These are phyloP conservation scores for Laterallus jamaicensis DNA, from an alignment of 2,113 vertebrate genomes.

Conservation along the genomic window DNA sequence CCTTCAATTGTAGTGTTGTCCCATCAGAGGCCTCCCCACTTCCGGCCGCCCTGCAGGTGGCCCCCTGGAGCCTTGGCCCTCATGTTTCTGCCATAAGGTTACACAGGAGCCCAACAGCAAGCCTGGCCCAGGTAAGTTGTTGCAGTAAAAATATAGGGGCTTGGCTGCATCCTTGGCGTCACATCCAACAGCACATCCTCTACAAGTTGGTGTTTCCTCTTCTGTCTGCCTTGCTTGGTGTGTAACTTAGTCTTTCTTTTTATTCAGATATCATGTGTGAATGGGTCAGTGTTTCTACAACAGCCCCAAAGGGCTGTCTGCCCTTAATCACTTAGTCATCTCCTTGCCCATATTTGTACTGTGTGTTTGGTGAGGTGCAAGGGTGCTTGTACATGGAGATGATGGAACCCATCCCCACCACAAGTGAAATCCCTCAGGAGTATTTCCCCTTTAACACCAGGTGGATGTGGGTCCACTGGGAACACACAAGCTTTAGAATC, in stretches of 20 bases:
- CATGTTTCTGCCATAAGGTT: rapidly evolving
- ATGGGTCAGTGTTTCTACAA: background rate
- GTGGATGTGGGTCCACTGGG: rapidly evolving
- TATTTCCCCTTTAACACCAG: background rate
- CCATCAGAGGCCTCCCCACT: rapidly evolving
- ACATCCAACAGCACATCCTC: no score
- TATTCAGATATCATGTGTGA: background rate
- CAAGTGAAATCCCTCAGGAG: rapidly evolving
- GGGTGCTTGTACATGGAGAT: background rate
- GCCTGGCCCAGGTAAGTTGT: background rate
- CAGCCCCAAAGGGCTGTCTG: background rate
- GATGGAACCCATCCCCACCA: background rate
- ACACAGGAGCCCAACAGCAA: background rate
- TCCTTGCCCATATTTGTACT: background rate
- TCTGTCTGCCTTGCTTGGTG: background rate
- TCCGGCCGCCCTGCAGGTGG: rapidly evolving
- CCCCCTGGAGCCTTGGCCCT: rapidly evolving
- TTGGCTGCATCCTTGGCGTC: no score
- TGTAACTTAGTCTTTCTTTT: background rate
- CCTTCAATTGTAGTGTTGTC: background rate
- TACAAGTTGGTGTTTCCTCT: background rate
- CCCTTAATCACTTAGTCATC: background rate
- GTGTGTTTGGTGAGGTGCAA: background rate
- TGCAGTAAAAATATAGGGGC: background rate
- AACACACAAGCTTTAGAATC: background rate